Percentiles rank a stretch among this genome's conserved stretches.
Evolutionary conservation across 2,113 vertebrate genomes (phyloP).

Genomic region (Motacilla tschutschensis): DNA sequence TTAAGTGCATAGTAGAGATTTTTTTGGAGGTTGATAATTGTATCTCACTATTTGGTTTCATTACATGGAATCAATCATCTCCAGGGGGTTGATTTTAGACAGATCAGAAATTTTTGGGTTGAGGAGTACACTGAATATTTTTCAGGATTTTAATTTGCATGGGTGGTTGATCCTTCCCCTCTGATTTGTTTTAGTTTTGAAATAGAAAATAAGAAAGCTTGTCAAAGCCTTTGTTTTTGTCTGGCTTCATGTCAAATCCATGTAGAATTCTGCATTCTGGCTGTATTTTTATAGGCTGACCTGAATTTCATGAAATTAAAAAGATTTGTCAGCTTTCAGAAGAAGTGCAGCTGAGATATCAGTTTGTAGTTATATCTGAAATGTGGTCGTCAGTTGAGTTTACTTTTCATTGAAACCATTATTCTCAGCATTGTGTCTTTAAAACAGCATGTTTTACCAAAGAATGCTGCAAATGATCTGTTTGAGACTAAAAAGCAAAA

Average conservation of each 20-base stretch:
- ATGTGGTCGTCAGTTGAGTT: background rate
- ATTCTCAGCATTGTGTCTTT: background rate
- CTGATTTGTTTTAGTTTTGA: constrained; percentile 13
- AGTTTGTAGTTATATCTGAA: constrained; percentile 21
- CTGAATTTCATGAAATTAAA: constrained; percentile 13
- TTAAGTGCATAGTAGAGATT: background rate
- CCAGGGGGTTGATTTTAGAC: background rate
- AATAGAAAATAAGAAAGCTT: constrained; percentile 7
- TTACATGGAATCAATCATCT: background rate
- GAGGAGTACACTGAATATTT: background rate
- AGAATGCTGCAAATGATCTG: background rate
- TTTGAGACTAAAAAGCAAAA: constrained; percentile 9
- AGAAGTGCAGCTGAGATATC: background rate
- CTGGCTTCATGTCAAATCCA: constrained; percentile 8
- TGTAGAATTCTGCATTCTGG: background rate
- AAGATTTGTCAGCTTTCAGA: constrained; percentile 16
- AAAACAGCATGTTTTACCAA: background rate
- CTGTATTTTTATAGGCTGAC: background rate
- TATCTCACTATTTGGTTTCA: background rate
- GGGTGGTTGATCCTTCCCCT: background rate
- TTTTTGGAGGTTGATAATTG: background rate
- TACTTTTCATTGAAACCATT: background rate
- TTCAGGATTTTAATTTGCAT: background rate
- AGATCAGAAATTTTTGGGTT: background rate
- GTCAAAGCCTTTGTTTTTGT: constrained; percentile 23